phyloP scores from a whole-genome alignment of 1,140 invertebrate species.

The Drosophila lacteicornis region DNA sequence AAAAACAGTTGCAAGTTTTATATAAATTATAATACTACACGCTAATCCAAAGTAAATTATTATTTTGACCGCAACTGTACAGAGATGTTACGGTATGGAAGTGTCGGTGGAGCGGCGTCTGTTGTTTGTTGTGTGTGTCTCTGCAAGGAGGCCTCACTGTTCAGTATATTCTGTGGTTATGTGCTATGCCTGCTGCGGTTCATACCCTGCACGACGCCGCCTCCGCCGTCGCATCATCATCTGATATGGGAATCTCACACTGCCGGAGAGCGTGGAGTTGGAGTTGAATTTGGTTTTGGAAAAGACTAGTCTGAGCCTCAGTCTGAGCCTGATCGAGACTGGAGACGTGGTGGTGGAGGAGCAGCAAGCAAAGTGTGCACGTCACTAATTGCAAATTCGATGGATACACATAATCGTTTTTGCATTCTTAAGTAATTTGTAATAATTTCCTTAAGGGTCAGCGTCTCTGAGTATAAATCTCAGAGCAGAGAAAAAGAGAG shows the following conservation, averaged over 20 bases:
- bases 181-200: constrained; percentile 61
- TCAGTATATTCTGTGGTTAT: constrained; percentile 50
- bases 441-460: constrained; percentile 85
- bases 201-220: constrained; percentile 46
- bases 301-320: constrained; percentile 26
- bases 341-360: constrained; percentile 40
- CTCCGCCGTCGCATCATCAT: constrained; percentile 24
- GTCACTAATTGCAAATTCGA: constrained; percentile 84
- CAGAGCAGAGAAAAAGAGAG: constrained; percentile 51
- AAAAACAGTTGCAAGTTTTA: no score
- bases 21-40: no score
- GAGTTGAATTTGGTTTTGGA: constrained; percentile 42
- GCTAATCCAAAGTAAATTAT: background rate
- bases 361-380: constrained; percentile 69
- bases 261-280: constrained; percentile 34
- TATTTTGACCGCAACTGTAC: background rate
- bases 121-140: constrained; percentile 54
- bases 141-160: constrained; percentile 42
- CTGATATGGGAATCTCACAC: constrained; percentile 74
- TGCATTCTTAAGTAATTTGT: constrained; percentile 85
- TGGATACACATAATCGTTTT: constrained; percentile 85
- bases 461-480: constrained; percentile 77
- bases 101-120: constrained; percentile 16
- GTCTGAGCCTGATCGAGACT: constrained; percentile 15
- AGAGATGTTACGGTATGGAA: constrained; percentile 2